A percentile compares a stretch with the other conserved stretches of the same genome.
Evolutionary conservation across 2,797 vertebrate genomes (phyloP).

Genomic region (Lagocephalus sceleratus): DNA sequence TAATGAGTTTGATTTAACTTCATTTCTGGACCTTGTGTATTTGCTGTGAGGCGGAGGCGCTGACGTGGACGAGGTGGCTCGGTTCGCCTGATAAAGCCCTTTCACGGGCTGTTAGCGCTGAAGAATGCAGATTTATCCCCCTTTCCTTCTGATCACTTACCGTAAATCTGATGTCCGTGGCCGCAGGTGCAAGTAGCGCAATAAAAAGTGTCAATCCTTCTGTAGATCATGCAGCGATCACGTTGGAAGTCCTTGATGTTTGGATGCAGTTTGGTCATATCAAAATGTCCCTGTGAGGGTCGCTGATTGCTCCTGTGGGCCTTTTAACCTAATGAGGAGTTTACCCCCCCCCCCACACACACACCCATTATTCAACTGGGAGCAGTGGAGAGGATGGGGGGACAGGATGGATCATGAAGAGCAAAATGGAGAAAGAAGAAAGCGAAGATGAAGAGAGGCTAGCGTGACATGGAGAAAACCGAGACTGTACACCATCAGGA

Average conservation of each 20-base stretch:
- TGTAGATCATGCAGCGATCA: slow-evolving; percentile 6
- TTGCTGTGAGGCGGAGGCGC: slow-evolving; percentile 1
- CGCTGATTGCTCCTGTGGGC: slow-evolving; percentile 79
- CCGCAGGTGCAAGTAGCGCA: slow-evolving; percentile 3
- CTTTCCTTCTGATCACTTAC: slow-evolving; percentile 35
- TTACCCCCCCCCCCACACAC: slow-evolving; percentile 64
- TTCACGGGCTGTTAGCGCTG: slow-evolving; percentile 34
- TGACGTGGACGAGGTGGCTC: slow-evolving; percentile 10
- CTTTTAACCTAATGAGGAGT: slow-evolving; percentile 97
- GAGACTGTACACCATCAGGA: slow-evolving; percentile 14
- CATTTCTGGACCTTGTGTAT: slow-evolving; percentile 26
- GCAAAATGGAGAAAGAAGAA: slow-evolving; percentile 24
- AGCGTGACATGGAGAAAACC: slow-evolving; percentile 20
- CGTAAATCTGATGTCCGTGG: slow-evolving; percentile 49
- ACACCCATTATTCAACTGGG: slow-evolving; percentile 81
- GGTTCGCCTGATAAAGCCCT: slow-evolving; percentile 35
- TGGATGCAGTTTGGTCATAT: slow-evolving; percentile 15
- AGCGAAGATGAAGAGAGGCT: not conserved
- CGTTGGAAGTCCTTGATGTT: no score
- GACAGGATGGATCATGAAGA: slow-evolving; percentile 6
- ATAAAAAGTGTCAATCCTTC: not conserved
- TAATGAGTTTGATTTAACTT: no score
- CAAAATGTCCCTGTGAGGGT: slow-evolving; percentile 25
- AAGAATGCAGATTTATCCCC: slow-evolving; percentile 42
- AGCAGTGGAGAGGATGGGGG: slow-evolving; percentile 25